Percentiles rank a stretch among this genome's conserved stretches.
Conservation (phyloP, 2,797 vertebrate species). For the Rhinatrema bivittatum region DNA sequence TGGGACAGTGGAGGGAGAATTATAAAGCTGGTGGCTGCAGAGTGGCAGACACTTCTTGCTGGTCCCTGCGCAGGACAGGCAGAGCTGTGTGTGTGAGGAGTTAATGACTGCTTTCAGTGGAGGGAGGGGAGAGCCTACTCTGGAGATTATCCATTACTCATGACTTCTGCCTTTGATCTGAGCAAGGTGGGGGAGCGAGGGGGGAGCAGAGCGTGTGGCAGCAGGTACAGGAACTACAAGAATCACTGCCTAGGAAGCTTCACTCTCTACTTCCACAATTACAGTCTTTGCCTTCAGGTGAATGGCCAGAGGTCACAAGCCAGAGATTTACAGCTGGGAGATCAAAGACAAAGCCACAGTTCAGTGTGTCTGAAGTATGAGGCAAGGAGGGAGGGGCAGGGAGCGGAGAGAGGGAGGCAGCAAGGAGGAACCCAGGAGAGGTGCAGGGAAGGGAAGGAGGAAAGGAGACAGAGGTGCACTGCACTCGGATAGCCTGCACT, state of each 20-base stretch:
- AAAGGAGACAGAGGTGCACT: background rate
- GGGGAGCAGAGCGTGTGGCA: conserved; percentile 22
- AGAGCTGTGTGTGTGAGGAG: too few species aligned
- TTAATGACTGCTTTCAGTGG: conserved; percentile 29
- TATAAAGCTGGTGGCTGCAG: too few species aligned
- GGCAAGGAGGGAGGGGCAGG: background rate
- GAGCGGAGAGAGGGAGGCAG: background rate
- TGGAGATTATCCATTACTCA: conserved; percentile 22
- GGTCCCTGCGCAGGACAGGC: too few species aligned
- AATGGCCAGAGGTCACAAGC: conserved; percentile 21
- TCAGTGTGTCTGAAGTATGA: background rate
- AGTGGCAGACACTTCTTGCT: too few species aligned
- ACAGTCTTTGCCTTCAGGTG: conserved; percentile 9
- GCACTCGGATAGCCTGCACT: background rate
- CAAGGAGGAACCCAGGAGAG: background rate
- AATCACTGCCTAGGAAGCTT: conserved; percentile 22
- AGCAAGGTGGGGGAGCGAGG: conserved; percentile 8
- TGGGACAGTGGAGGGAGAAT: too few species aligned
- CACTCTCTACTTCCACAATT: background rate
- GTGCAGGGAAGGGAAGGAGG: background rate
- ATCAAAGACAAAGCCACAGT: background rate
- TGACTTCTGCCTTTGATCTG: conserved; percentile 38
- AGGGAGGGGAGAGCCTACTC: conserved; percentile 20
- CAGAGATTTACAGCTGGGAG: conserved; percentile 5
- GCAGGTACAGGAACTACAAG: conserved; percentile 41